Evolutionary conservation across 2,888 invertebrate species (phyloP).

Genomic region (Oeneis ivallda): DNA sequence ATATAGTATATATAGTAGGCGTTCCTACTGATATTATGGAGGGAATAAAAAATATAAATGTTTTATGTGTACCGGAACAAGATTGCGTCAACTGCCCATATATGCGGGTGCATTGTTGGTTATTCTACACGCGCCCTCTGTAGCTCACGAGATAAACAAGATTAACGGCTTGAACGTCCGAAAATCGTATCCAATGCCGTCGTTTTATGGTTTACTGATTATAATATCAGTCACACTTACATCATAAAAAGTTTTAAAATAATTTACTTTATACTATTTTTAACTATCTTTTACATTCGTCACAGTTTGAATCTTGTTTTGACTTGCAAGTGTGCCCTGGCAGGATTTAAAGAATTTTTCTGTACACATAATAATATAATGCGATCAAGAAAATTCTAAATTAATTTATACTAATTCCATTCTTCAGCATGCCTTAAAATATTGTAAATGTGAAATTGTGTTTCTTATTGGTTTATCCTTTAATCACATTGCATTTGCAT

Average conservation of each 20-base stretch:
- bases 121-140: conserved; percentile 53
- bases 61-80: conserved; percentile 41
- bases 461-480: too few species aligned
- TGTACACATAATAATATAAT: too few species aligned
- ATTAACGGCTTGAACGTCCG: conserved; percentile 54
- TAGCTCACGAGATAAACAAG: conserved; percentile 57
- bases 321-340: too few species aligned
- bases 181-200: conserved; percentile 39
- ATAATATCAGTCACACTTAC: not conserved
- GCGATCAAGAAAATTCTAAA: too few species aligned
- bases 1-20: too few species aligned
- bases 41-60: conserved; percentile 24
- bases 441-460: too few species aligned
- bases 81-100: conserved; percentile 51
- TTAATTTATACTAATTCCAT: too few species aligned
- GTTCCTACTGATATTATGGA: conserved; percentile 8
- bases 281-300: too few species aligned
- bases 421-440: too few species aligned
- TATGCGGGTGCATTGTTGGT: conserved; percentile 71
- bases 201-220: conserved; percentile 2
- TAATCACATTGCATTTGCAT: too few species aligned
- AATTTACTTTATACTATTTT: too few species aligned
- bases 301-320: not conserved
- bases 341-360: too few species aligned
- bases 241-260: not conserved